These are phyloP conservation scores for Philantomba maxwellii DNA, from an alignment of 2,113 vertebrate genomes.

Conservation along the genomic window DNA sequence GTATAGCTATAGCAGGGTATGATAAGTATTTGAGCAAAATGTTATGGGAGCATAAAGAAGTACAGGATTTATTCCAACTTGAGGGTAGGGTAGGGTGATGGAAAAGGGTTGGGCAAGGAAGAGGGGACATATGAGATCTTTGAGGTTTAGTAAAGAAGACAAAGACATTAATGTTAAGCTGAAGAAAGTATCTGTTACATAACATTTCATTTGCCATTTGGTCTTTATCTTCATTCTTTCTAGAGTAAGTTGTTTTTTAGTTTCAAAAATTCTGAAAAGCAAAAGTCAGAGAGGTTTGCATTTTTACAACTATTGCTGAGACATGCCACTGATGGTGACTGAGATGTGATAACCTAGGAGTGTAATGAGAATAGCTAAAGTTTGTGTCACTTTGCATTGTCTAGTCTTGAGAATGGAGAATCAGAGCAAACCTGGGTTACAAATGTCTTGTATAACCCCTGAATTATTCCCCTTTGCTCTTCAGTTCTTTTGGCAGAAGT, in stretches of 20 bases:
- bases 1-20: not conserved
- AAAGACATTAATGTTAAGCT: not conserved
- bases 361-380: slow-evolving; percentile 66
- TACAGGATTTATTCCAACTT: not conserved
- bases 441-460: slow-evolving; percentile 31
- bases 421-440: slow-evolving; percentile 48
- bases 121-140: not conserved
- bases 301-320: slow-evolving; percentile 26
- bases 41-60: not conserved
- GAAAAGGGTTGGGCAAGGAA: not conserved
- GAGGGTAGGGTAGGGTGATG: not conserved
- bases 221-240: slow-evolving; percentile 29
- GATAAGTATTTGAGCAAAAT: slow-evolving; percentile 31
- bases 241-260: slow-evolving; percentile 1
- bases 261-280: slow-evolving; percentile 33
- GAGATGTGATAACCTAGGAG: not conserved
- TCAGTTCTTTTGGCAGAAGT: slow-evolving; percentile 32
- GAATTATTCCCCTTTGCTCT: not conserved
- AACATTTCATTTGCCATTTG: not conserved
- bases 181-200: not conserved
- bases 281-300: not conserved
- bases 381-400: slow-evolving; percentile 55
- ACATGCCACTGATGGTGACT: not conserved
- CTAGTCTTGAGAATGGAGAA: slow-evolving; percentile 55
- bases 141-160: slow-evolving; percentile 16